Conservation (phyloP, 2,888 invertebrate species). For the Dolichomitus sp. region DNA sequence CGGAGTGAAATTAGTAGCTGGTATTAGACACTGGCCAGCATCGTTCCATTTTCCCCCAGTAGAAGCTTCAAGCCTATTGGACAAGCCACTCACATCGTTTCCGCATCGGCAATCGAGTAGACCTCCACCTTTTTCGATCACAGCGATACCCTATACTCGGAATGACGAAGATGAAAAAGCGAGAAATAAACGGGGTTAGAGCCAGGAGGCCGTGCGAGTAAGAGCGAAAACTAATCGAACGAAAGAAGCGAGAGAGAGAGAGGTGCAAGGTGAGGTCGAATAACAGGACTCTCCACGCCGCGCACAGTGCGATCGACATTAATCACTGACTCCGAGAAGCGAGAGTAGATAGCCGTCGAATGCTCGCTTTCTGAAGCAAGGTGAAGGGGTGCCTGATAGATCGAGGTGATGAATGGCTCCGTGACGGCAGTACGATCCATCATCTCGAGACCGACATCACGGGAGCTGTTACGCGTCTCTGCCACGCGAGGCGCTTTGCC, state of each 20-base stretch:
- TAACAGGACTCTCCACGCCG: constrained; percentile 77
- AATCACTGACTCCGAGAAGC: constrained; percentile 83
- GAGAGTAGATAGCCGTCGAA: constrained; percentile 85
- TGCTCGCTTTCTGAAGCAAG: constrained; percentile 84
- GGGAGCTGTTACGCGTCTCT: constrained; percentile 60
- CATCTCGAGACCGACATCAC: constrained; percentile 77
- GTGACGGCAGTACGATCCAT: constrained; percentile 84
- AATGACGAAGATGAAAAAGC: constrained; percentile 48
- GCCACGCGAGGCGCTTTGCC: constrained; percentile 55
- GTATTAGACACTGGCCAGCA: no score
- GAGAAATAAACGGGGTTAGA: constrained; percentile 45
- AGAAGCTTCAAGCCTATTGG: constrained; percentile 13
- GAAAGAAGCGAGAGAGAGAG: constrained; percentile 59
- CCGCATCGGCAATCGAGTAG: constrained; percentile 61
- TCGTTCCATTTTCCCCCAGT: neutral
- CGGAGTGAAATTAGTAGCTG: no score
- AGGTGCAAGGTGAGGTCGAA: constrained; percentile 80
- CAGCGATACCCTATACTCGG: constrained; percentile 1
- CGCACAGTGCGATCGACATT: constrained; percentile 82
- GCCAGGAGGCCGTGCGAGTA: constrained; percentile 13
- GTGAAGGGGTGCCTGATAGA: constrained; percentile 84
- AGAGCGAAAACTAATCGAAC: constrained; percentile 13
- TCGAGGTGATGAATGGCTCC: constrained; percentile 86
- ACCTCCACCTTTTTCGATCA: constrained; percentile 47
- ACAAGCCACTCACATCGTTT: constrained; percentile 44